These are phyloP conservation scores for Oenanthe melanoleuca DNA, from an alignment of 2,113 vertebrate species.

Conservation along the genomic window DNA sequence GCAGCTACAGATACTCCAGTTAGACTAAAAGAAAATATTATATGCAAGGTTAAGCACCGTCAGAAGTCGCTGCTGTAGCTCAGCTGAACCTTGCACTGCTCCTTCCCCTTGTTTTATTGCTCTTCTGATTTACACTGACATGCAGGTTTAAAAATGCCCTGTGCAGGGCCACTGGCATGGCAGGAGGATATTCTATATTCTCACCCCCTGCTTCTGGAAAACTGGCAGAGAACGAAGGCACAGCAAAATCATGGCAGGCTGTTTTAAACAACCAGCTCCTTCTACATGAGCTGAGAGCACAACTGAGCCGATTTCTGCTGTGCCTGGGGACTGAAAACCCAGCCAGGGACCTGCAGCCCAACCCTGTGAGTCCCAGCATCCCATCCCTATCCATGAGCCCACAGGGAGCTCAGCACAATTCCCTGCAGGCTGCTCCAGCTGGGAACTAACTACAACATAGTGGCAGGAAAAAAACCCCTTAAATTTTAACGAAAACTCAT, in stretches of 20 bases:
- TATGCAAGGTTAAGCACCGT: background rate
- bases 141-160: background rate
- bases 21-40: background rate
- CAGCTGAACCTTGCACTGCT: background rate
- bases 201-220: background rate
- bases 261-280: too few species aligned
- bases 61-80: background rate
- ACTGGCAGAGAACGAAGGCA: background rate
- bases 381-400: accelerated
- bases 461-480: accelerated
- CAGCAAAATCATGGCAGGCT: accelerated
- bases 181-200: background rate
- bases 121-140: background rate
- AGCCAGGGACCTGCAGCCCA: too few species aligned
- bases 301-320: too few species aligned
- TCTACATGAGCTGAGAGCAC: too few species aligned
- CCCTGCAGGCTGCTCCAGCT: background rate
- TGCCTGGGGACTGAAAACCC: too few species aligned
- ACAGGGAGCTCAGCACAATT: background rate
- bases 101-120: background rate
- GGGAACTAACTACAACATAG: background rate
- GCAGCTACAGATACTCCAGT: background rate
- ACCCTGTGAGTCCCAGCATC: too few species aligned
- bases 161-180: background rate
- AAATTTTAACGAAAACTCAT: background rate